phyloP scores from a whole-genome alignment of 2,113 vertebrate genomes.

The Crotalus horridus region DNA sequence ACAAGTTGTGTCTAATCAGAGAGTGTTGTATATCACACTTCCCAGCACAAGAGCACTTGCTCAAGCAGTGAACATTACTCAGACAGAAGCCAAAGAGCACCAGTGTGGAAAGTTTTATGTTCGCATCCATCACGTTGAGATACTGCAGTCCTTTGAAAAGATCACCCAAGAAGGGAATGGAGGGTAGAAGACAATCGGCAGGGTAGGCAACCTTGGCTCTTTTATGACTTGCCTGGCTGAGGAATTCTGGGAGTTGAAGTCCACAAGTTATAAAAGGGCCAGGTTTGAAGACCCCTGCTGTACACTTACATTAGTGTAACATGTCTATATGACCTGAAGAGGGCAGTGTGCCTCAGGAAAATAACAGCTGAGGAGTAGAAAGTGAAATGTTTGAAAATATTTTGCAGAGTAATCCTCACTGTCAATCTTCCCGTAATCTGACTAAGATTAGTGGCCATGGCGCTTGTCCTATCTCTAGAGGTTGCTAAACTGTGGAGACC shows the following conservation, averaged over 20 bases:
- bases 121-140: slow-evolving; percentile 31
- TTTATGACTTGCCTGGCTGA: no score
- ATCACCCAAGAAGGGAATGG: neutral
- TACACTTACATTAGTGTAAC: neutral
- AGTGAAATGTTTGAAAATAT: neutral
- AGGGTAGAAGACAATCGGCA: neutral
- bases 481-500: neutral
- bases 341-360: neutral
- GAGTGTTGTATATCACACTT: slow-evolving; percentile 27
- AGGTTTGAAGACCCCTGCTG: no score
- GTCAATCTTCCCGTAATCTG: neutral
- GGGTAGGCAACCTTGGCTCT: no score
- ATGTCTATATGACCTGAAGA: neutral
- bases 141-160: neutral
- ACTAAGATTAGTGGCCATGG: neutral
- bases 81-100: neutral
- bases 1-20: slow-evolving; percentile 11
- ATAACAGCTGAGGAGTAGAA: neutral
- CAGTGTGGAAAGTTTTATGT: slow-evolving; percentile 7
- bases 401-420: neutral
- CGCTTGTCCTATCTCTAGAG: neutral
- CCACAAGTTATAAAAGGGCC: no score
- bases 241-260: no score
- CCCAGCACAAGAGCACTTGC: neutral
- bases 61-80: neutral